These are phyloP conservation scores for Ephialtes manifestator DNA, from an alignment of 2,888 invertebrate species.

Conservation along the genomic window DNA sequence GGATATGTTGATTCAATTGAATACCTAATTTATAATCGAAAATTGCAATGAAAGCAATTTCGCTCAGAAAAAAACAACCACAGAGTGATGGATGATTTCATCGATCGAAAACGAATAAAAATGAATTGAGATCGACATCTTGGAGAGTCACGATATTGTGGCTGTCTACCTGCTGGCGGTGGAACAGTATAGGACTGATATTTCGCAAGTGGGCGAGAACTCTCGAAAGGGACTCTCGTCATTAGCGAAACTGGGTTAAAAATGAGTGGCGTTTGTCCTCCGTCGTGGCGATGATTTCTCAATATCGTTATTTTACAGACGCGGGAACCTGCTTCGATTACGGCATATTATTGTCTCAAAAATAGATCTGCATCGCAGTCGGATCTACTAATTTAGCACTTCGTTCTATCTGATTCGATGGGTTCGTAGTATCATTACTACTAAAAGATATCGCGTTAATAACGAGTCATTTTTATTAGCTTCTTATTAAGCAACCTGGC, in stretches of 20 bases:
- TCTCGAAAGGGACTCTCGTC: constrained; percentile 43
- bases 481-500: neutral
- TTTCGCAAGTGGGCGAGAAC: constrained; percentile 63
- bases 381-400: constrained; percentile 9
- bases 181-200: constrained; percentile 27
- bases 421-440: neutral
- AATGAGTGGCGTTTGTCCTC: constrained; percentile 68
- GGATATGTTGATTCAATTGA: neutral
- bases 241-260: constrained; percentile 70
- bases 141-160: constrained; percentile 41
- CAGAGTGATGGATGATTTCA: neutral
- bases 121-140: constrained; percentile 9
- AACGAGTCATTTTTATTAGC: neutral
- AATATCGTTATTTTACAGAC: constrained; percentile 35
- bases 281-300: constrained; percentile 51
- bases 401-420: neutral
- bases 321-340: constrained; percentile 17
- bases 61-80: neutral
- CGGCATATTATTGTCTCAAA: constrained; percentile 30
- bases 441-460: neutral
- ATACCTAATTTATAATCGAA: neutral
- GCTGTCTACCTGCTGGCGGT: neutral
- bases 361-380: neutral
- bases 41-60: neutral
- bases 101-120: constrained; percentile 18